Evolutionary conservation across 2,888 invertebrate genomes (phyloP), one percentile per base, ranked within the genome.

Genomic region (Strigamia crassipes): DNA sequence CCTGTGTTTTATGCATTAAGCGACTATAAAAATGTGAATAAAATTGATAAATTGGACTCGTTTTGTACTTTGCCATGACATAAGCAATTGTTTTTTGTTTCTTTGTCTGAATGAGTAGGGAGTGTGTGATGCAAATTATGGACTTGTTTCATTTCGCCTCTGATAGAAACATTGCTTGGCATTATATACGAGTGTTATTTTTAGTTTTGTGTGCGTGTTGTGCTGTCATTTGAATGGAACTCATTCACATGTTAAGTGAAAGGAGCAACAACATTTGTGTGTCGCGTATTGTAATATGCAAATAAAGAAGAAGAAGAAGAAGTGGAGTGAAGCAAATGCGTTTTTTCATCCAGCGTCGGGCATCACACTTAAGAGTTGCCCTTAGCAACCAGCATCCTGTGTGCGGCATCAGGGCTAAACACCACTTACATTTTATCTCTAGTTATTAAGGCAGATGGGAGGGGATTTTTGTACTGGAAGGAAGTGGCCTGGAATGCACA

Each of bases 381-480:
- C 61, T 66, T 66, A 66, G 61, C 61, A 66, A 66, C 61, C 21
- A n/a, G 61, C 61, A 66, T 66, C 61, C 61, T 66, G 61, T 8
- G 61, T 66, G 61, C 21, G 61, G 61, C 61, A 66, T 66, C 61
- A 66, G 61, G 46, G 61, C 61, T 66, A 66, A 66, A 66, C 61
- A 66, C 61, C 61, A 66, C 61, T 66, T 66, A 66, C 61, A 66
- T 66, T 66, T 66, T 66, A 66, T 66, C 61, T 66, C 21, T 66
- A 66, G 61, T 66, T 66, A 66, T 66, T 66, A 66, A 66, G 61
- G 61, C 61, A 66, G 61, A 66, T 66, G 61, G 61, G 61, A 66
- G 61, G 61, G 61, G 61, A 66, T 66, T 66, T 66, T 66, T 66
- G 21, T 66, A 66, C 61, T 66, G 61, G 61, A 66, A 66, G 61